Evolutionary conservation across 2,888 invertebrate genomes (phyloP).

Genomic region (Hydrotaea cyrtoneurina): DNA sequence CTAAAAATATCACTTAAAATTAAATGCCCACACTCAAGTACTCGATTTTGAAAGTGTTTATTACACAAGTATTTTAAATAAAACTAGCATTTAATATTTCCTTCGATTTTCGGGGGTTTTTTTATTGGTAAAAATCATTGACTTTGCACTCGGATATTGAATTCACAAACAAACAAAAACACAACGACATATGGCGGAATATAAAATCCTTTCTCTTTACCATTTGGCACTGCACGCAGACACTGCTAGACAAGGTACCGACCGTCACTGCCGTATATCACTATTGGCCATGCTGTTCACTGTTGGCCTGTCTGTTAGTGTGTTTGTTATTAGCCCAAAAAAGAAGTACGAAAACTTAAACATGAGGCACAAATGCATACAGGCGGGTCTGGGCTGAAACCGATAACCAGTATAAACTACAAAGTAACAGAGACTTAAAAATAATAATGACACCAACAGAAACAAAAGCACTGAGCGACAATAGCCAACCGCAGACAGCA

Average conservation of each 20-base stretch:
- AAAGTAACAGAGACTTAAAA: slow-evolving; percentile 21
- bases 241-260: neutral
- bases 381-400: slow-evolving; percentile 38
- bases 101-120: slow-evolving; percentile 13
- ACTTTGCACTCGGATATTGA: neutral
- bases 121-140: slow-evolving; percentile 25
- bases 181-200: neutral
- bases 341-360: neutral
- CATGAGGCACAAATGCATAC: slow-evolving; percentile 39
- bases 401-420: slow-evolving; percentile 56
- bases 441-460: slow-evolving; percentile 9
- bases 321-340: slow-evolving; percentile 41
- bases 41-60: slow-evolving; percentile 1
- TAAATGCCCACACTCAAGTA: slow-evolving; percentile 42
- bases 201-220: slow-evolving; percentile 66
- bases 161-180: slow-evolving; percentile 16
- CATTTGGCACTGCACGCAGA: slow-evolving; percentile 35
- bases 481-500: neutral
- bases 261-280: neutral
- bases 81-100: neutral
- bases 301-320: neutral
- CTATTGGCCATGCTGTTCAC: slow-evolving; percentile 16
- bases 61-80: neutral
- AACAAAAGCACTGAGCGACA: slow-evolving; percentile 59
- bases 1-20: neutral